Conservation (phyloP, 2,888 invertebrate genomes). For the Hoplodrina ambigua region DNA sequence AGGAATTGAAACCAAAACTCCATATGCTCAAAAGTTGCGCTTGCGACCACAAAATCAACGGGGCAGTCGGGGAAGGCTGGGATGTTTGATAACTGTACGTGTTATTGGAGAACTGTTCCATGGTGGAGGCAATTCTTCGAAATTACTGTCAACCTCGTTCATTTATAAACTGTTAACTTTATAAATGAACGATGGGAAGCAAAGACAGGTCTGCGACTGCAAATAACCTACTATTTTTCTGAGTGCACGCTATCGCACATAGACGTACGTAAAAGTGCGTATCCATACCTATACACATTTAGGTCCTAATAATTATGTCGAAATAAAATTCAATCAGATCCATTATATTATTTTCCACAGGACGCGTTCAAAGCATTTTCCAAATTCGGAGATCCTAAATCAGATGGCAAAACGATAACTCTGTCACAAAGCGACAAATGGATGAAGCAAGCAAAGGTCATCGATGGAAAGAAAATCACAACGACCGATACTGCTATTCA, state of each 20-base stretch:
- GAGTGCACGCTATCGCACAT: background rate
- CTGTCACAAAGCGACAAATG: slow-evolving; percentile 98
- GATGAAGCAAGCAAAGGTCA: slow-evolving; percentile 97
- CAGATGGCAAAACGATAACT: slow-evolving; percentile 96
- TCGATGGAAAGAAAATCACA: slow-evolving; percentile 95
- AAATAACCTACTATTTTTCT: slow-evolving; percentile 25
- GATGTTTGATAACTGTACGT: background rate
- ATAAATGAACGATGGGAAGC: no score
- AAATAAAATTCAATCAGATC: background rate
- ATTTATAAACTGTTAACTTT: no score
- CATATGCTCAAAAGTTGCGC: no score
- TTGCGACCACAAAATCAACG: no score
- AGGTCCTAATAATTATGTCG: background rate
- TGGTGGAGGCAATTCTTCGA: no score
- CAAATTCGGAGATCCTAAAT: slow-evolving; percentile 96
- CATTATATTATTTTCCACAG: slow-evolving; percentile 86
- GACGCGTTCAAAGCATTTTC: slow-evolving; percentile 95
- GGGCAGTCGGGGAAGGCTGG: no score
- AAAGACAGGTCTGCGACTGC: slow-evolving; percentile 5
- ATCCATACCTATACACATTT: background rate
- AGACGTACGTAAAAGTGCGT: background rate
- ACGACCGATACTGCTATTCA: slow-evolving; percentile 97
- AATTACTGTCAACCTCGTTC: no score
- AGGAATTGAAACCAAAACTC: no score
- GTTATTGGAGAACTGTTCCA: background rate